Evolutionary conservation across 2,113 vertebrate genomes (phyloP).

Genomic region (Clarias gariepinus): DNA sequence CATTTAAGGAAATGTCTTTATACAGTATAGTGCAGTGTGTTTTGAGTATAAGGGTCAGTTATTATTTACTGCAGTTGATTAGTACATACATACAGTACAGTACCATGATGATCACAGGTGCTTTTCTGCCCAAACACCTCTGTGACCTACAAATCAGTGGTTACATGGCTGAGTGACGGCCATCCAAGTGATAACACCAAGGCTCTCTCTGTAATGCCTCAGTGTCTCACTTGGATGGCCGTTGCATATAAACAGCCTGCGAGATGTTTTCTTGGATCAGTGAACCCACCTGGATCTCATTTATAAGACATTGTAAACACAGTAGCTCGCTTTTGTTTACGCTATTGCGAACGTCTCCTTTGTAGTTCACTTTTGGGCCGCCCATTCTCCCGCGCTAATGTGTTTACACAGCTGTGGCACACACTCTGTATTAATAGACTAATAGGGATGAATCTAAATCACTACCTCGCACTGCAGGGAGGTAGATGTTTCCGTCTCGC

Average conservation of each 20-base stretch:
- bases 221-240: neutral
- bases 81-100: too few species aligned
- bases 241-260: slow-evolving; percentile 12
- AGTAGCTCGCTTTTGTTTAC: neutral
- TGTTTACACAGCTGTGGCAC: slow-evolving; percentile 33
- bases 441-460: slow-evolving; percentile 32
- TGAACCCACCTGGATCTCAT: slow-evolving; percentile 25
- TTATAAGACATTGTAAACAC: slow-evolving; percentile 9
- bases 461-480: neutral
- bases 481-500: slow-evolving; percentile 11
- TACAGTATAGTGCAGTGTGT: too few species aligned
- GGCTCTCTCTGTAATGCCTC: neutral
- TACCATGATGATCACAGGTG: too few species aligned
- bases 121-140: neutral
- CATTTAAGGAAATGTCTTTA: neutral
- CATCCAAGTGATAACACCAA: neutral
- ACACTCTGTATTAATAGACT: slow-evolving; percentile 24
- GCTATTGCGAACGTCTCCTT: neutral
- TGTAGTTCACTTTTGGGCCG: neutral
- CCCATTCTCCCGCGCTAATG: slow-evolving; percentile 25
- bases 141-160: neutral
- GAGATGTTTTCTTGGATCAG: slow-evolving; percentile 5
- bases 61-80: neutral
- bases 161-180: neutral
- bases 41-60: neutral